Percentiles rank a stretch among this genome's conserved stretches.
Conservation (phyloP, 2,888 invertebrate genomes). For the Pediacus dermestoides region DNA sequence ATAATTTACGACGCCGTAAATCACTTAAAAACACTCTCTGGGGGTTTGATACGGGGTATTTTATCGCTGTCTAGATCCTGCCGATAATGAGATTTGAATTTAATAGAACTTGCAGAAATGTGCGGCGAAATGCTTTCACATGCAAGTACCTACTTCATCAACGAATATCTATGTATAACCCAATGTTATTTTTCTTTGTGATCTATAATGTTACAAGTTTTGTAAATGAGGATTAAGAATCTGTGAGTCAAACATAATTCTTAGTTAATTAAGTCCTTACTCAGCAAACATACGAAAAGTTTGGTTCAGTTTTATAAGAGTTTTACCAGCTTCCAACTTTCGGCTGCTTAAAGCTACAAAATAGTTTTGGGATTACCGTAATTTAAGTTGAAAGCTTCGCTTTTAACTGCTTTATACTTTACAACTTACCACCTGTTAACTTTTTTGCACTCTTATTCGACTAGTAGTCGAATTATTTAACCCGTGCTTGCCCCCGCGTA, state of each 20-base stretch:
- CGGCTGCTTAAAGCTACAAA: conserved; percentile 15
- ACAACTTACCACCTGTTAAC: conserved; percentile 11
- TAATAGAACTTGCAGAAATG: conserved; percentile 7
- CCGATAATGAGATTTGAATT: conserved; percentile 13
- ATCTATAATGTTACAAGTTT: conserved; percentile 4
- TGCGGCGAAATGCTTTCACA: too few relatives aligned
- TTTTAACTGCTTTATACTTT: conserved; percentile 14
- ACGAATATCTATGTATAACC: too few relatives aligned
- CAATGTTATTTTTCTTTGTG: too few relatives aligned
- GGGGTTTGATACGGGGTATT: conserved; percentile 11
- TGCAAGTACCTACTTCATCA: too few relatives aligned
- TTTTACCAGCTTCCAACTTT: conserved; percentile 11
- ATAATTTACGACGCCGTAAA: conserved; percentile 14
- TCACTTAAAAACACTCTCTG: conserved; percentile 9
- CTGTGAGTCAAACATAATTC: conserved; percentile 16
- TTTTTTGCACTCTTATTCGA: too few relatives aligned
- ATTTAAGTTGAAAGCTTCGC: conserved; percentile 15
- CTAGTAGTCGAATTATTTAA: too few relatives aligned
- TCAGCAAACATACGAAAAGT: conserved; percentile 18
- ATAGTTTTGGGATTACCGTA: conserved; percentile 16
- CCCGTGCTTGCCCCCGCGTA: too few relatives aligned
- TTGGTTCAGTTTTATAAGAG: conserved; percentile 12
- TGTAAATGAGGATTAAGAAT: conserved; percentile 12
- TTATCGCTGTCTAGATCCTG: conserved; percentile 11
- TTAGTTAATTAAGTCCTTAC: conserved; percentile 19